Conservation (phyloP, 2,797 vertebrate species). For the Lagodon rhomboides region DNA sequence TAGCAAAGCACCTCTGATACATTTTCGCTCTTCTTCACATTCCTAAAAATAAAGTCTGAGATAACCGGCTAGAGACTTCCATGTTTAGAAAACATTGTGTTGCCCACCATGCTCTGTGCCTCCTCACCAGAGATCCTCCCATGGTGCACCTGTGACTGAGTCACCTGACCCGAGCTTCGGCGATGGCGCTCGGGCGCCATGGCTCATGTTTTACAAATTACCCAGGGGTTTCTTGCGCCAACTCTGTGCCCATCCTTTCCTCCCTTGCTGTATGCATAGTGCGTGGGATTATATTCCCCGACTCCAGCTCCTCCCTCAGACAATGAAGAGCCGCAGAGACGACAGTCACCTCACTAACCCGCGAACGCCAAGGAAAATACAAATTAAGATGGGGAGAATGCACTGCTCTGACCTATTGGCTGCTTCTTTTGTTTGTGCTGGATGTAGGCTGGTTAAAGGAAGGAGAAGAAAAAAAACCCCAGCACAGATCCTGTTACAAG, state of each 20-base stretch:
- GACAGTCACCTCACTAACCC: slow-evolving; percentile 70
- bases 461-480: slow-evolving; percentile 14
- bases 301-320: slow-evolving; percentile 57
- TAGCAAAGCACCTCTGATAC: slow-evolving; percentile 13
- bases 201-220: slow-evolving; percentile 87
- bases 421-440: slow-evolving; percentile 49
- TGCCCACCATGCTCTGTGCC: slow-evolving; percentile 28
- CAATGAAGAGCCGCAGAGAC: slow-evolving; percentile 56
- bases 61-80: slow-evolving; percentile 41
- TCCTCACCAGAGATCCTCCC: slow-evolving; percentile 57
- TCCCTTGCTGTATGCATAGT: slow-evolving; percentile 84
- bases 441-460: slow-evolving; percentile 30
- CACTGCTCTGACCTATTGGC: slow-evolving; percentile 45
- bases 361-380: slow-evolving; percentile 60
- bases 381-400: slow-evolving; percentile 58
- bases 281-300: slow-evolving; percentile 73
- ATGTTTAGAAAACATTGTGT: slow-evolving; percentile 45
- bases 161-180: slow-evolving; percentile 81
- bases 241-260: slow-evolving; percentile 82
- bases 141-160: slow-evolving; percentile 73
- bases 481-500: slow-evolving; percentile 38
- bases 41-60: slow-evolving; percentile 47
- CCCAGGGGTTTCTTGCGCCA: slow-evolving; percentile 82
- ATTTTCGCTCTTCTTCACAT: slow-evolving; percentile 15
- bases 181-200: slow-evolving; percentile 80